These are phyloP conservation scores for Petrocephalus microphthalmus DNA, from an alignment of 2,113 vertebrate genomes.

Conservation along the genomic window DNA sequence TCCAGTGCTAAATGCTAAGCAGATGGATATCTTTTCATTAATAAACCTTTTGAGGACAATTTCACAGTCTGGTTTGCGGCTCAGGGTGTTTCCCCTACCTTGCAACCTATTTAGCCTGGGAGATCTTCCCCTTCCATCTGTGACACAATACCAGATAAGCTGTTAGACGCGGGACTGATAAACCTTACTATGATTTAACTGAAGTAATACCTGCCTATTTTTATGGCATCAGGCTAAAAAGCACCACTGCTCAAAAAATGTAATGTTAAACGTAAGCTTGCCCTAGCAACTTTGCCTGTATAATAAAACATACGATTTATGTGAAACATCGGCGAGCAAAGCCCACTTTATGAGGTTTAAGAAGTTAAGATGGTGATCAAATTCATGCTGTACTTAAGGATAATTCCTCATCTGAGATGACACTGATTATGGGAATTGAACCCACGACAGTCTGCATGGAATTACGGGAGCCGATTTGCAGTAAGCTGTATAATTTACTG, in stretches of 20 bases:
- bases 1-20: neutral
- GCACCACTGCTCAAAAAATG: neutral
- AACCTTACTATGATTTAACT: neutral
- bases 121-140: neutral
- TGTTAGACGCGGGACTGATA: neutral
- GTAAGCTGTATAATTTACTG: conserved; percentile 22
- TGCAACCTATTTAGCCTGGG: neutral
- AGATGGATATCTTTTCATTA: neutral
- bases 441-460: conserved; percentile 36
- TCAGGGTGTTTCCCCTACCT: neutral
- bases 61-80: neutral
- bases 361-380: conserved; percentile 43
- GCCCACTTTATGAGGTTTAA: conserved; percentile 44
- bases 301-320: conserved; percentile 35
- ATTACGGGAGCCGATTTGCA: conserved; percentile 37
- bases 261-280: conserved; percentile 24
- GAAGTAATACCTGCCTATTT: neutral
- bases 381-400: conserved; percentile 55
- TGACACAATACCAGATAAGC: neutral
- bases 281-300: neutral
- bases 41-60: neutral
- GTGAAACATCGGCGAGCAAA: conserved; percentile 53
- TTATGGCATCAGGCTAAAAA: neutral
- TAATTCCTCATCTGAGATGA: conserved; percentile 55
- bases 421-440: conserved; percentile 44